Base-by-base conservation (phyloP, 2,797 vertebrate genomes). In the Sylvilagus floridanus region DNA sequence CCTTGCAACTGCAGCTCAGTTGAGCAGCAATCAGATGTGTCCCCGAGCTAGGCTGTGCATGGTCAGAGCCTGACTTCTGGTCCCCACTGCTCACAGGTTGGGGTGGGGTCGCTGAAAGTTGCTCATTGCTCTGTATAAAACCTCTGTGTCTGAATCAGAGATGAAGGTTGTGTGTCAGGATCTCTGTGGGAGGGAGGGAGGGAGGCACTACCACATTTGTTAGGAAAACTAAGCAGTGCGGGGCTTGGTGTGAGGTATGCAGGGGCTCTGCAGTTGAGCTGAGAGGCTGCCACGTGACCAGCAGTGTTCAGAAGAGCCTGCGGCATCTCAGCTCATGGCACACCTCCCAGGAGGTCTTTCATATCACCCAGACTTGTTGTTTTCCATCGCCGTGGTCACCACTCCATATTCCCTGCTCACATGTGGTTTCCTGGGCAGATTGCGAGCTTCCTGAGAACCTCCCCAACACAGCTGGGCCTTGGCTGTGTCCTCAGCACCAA, bases 1-100 rank as follows among this genome's bases (percentile, higher is more conserved):
- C 30, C 28, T 65, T 52, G 7, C 52, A 2, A 32, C 6, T 57
- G 8, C 32, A 4, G 4, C 30, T 60, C 6, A 12, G 0, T 1
- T 42, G 9, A 69, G 17, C 22, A 3, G 22, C 5, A 12, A 50
- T 52, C 5, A 14, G 37, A 52, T 21, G 0, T 3, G 2, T 60
- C 66, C 21, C 35, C 7, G 37, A 54, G 19, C 47, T 35, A 17
- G 21, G 26, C 71, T 19, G 13, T 1, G 28, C 57, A 8, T 1
- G 5, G 32, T 1, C 17, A 65, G 9, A 3, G 13, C 14, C 57
- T 0, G 1, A 21, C 1, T 21, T 60, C 26, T 22, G 1, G 1
- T 52, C 60, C 66, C 79, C 14, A 1, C 26, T 30, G 0, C 35
- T 2, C n/a, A 11, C 13, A 11, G 7, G 16, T 1, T 2, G 14